Evolutionary conservation across 2,888 invertebrate genomes (phyloP), one percentile per base, ranked within the genome.

Genomic region (Drosophila subsilvestris): DNA sequence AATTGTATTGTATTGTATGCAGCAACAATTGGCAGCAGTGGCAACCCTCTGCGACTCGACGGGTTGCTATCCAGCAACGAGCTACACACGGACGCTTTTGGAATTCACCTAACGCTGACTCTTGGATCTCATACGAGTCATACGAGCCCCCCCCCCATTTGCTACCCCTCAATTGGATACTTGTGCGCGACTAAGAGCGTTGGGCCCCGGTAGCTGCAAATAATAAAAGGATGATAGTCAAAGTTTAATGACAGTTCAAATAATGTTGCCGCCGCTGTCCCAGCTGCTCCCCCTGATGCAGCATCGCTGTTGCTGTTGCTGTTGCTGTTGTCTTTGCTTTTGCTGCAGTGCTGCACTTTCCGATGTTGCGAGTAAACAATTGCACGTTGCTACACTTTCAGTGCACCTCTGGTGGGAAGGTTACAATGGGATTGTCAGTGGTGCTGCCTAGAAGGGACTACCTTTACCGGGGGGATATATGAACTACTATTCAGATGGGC

Each of bases 181-280:
- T 71, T 68, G 27, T 43, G n/a, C 20, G 44, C 37, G n/a, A 18
- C 43, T 29, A 42, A 44, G 53, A 48, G 56, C 37, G 12, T 14
- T 37, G 50, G 29, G 58, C 25, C 55, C 53, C 85, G 82, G 87
- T 86, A 86, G 87, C 89, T 81, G 69, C 78, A 88, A 89, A 87
- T 89, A 86, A 88, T 86, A 86, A 89, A 86, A 81, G 87, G 87
- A 87, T 88, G 88, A 87, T 87, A 88, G 88, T 86, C 89, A 86
- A 86, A 86, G 86, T 89, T 86, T 86, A 86, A 86, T 86, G 86
- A 87, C 89, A 86, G 86, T 86, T 86, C 89, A 86, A 89, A 87
- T 89, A 78, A 86, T 86, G 84, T 86, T 86, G 86, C 85, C 77
- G 79, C 84, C 66, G 57, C 47, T 59, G 53, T 17, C 43, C 57